Conservation (phyloP, 2,113 vertebrate genomes). For the Gallinago media region DNA sequence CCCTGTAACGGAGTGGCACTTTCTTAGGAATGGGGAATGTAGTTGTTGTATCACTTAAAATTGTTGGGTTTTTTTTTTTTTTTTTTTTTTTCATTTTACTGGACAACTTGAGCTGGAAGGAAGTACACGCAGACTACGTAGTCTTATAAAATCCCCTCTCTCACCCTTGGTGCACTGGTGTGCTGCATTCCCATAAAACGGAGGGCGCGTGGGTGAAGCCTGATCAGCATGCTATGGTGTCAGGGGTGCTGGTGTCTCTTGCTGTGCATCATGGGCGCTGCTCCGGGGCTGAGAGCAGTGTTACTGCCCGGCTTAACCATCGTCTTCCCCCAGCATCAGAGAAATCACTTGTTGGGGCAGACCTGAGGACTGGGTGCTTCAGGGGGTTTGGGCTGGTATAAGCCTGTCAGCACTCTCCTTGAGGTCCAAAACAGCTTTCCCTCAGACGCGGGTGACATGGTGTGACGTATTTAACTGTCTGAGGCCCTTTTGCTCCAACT, state of each 20-base stretch:
- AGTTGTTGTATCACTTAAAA: background rate
- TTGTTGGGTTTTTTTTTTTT: background rate
- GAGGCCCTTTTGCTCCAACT: background rate
- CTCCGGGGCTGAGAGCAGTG: background rate
- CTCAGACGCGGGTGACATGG: background rate
- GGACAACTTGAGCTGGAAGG: background rate
- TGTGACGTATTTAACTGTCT: background rate
- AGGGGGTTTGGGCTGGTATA: fast-evolving
- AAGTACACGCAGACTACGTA: fast-evolving
- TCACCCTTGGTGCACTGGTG: background rate
- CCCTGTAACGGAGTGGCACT: background rate
- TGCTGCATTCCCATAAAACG: background rate
- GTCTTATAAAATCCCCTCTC: fast-evolving
- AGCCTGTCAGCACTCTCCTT: fast-evolving
- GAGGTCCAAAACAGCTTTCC: background rate
- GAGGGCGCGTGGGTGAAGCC: fast-evolving
- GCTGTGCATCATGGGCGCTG: fast-evolving
- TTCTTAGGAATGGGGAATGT: background rate
- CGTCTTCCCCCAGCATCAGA: background rate
- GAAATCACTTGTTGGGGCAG: background rate
- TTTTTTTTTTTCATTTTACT: background rate
- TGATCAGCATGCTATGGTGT: fast-evolving
- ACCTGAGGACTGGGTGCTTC: background rate
- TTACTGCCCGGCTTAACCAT: background rate
- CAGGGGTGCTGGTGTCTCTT: background rate